Percentiles rank a stretch among this genome's conserved stretches.
These are phyloP conservation scores for Cochlearius cochlearius DNA, from an alignment of 2,113 vertebrate genomes.

Conservation along the genomic window DNA sequence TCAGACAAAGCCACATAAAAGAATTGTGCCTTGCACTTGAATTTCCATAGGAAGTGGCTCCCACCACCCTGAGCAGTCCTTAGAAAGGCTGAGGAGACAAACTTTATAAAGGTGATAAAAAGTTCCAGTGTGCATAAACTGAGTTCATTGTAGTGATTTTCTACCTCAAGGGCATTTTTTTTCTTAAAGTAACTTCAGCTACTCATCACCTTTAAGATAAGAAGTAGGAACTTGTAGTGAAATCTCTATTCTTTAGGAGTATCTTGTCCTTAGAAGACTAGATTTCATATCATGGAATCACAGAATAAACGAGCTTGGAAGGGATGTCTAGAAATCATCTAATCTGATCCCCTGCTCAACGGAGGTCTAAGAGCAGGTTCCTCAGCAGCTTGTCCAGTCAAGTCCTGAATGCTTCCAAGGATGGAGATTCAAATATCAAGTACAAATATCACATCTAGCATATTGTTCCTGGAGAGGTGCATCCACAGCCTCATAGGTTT, in stretches of 20 bases:
- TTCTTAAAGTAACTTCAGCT: background rate
- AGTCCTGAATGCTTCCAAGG: background rate
- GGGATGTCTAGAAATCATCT: background rate
- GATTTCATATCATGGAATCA: background rate
- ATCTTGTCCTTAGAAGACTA: background rate
- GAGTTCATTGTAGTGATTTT: background rate
- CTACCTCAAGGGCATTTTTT: background rate
- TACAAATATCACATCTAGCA: background rate
- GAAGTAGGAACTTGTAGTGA: background rate
- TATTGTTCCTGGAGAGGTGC: background rate
- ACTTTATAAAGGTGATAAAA: background rate
- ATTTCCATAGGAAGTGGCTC: background rate
- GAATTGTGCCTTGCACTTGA: background rate
- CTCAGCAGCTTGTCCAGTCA: background rate
- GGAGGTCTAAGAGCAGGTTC: background rate
- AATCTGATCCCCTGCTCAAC: background rate
- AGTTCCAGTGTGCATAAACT: background rate
- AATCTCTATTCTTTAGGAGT: background rate
- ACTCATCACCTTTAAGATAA: background rate
- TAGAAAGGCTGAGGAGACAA: background rate
- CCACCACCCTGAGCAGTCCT: background rate
- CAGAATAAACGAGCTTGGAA: background rate
- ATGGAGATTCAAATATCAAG: background rate
- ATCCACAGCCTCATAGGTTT: background rate
- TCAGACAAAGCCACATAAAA: background rate